phyloP scores from a whole-genome alignment of 2,113 vertebrate species.

The Macaca nemestrina region DNA sequence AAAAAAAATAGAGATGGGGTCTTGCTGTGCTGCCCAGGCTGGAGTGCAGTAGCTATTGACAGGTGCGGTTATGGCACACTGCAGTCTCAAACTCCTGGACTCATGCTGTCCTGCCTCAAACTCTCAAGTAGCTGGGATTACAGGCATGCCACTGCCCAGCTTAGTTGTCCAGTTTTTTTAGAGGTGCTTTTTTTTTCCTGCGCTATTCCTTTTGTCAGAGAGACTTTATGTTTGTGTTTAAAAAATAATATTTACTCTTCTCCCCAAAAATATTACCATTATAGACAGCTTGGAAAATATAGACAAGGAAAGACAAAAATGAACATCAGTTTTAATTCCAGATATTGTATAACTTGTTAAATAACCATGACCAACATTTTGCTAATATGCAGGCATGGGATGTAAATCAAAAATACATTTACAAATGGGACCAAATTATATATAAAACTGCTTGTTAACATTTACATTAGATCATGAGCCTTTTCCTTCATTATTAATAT shows the following conservation, averaged over 20 bases:
- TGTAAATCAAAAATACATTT: background rate
- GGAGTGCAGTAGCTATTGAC: background rate
- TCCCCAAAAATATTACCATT: background rate
- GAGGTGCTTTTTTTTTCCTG: background rate
- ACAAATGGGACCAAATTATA: background rate
- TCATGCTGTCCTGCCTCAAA: background rate
- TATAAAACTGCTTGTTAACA: background rate
- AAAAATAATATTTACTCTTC: background rate
- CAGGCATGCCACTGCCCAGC: background rate
- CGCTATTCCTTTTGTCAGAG: background rate
- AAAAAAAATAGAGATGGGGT: background rate
- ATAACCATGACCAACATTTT: conserved; percentile 5
- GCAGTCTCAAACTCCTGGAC: background rate
- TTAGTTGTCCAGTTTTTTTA: background rate
- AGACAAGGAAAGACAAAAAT: background rate
- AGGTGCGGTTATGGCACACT: background rate
- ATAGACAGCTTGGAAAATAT: conserved; percentile 7
- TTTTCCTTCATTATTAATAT: conserved; percentile 43
- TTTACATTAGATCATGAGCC: background rate
- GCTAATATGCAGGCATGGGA: background rate
- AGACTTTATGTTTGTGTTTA: background rate
- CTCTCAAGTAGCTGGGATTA: background rate
- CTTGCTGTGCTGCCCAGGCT: background rate
- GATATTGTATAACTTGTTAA: background rate
- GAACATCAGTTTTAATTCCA: background rate